Base-by-base conservation (phyloP, 2,113 vertebrate genomes). In the Chunga burmeisteri region DNA sequence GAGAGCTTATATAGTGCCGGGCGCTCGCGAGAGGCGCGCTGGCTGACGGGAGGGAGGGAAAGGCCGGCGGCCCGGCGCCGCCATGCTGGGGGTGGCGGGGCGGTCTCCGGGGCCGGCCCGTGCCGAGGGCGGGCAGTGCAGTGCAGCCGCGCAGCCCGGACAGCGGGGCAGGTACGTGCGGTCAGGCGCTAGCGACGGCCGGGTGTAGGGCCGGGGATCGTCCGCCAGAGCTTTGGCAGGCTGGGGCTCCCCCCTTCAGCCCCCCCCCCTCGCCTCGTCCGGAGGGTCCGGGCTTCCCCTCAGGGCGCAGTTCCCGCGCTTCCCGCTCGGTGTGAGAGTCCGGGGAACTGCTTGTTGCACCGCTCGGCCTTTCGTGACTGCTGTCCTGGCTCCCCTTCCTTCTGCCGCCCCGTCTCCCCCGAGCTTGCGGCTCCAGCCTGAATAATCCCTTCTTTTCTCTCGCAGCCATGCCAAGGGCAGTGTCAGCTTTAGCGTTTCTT, bases 11-110 rank as follows among this genome's bases (percentile, higher is more conserved):
- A 79, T 96, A 93, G 8, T 3, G 2, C 5, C 9, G 11, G 2
- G 36, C 0, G 1, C 88, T 94, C 96, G 96, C 96, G 97, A 96
- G 93, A 96, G 16, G 14, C 11, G 66, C 58, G 49, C 9, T 22
- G 58, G 29, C 32, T 56, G 89, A 38, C 32, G 95, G 96, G 94
- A 94, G 58, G n/a, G 16, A 29, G 79, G 62, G n/a, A 1, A 5
- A 16, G 21, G 3, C 5, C 27, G 26, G 3, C 7, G 5, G 8
- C 20, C 2, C 27, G 22, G 6, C 4, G 52, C 55, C 2, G 53
- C 71, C 42, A 56, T 70, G 72, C 3, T 71, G 68, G 71, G n/a
- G 4, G 38, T 11, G 86, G 82, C 34, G 16, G 30, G 27, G 21
- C 25, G 10, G 10, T 9, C 4, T 12, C 4, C 1, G 36, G 29